These are phyloP conservation scores for Anaspis maculata DNA, from an alignment of 2,888 invertebrate genomes.

Conservation along the genomic window DNA sequence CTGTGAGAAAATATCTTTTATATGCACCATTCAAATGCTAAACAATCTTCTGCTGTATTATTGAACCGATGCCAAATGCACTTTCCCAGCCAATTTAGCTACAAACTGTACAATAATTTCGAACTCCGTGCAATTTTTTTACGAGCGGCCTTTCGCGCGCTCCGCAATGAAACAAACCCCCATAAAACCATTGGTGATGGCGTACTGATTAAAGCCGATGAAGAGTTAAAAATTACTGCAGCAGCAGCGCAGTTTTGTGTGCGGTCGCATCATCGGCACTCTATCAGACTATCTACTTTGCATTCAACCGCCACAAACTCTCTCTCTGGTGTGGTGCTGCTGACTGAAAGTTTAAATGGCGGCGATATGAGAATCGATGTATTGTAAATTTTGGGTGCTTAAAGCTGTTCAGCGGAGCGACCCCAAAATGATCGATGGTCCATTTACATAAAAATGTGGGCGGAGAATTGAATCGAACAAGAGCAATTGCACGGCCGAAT, in stretches of 20 bases:
- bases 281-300: slow-evolving; percentile 7
- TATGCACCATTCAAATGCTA: slow-evolving; percentile 11
- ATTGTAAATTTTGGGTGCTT: slow-evolving; percentile 28
- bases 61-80: slow-evolving; percentile 12
- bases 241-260: neutral
- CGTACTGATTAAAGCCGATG: too few relatives aligned
- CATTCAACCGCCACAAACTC: slow-evolving; percentile 7
- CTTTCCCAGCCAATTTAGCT: slow-evolving; percentile 12
- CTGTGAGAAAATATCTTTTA: slow-evolving; percentile 9
- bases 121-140: slow-evolving; percentile 8
- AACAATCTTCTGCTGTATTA: slow-evolving; percentile 11
- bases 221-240: too few relatives aligned
- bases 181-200: too few relatives aligned
- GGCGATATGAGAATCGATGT: slow-evolving; percentile 24
- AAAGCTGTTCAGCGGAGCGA: slow-evolving; percentile 24
- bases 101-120: slow-evolving; percentile 8
- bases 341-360: slow-evolving; percentile 18
- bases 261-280: too few relatives aligned
- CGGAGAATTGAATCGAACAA: slow-evolving; percentile 25
- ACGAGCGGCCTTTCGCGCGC: too few relatives aligned
- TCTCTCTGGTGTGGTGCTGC: neutral
- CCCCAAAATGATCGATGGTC: slow-evolving; percentile 12
- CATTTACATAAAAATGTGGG: slow-evolving; percentile 15
- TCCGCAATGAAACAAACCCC: too few relatives aligned
- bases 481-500: slow-evolving; percentile 27